Evolutionary conservation across 2,888 invertebrate species (phyloP).

Genomic region (Saturnia pavonia): DNA sequence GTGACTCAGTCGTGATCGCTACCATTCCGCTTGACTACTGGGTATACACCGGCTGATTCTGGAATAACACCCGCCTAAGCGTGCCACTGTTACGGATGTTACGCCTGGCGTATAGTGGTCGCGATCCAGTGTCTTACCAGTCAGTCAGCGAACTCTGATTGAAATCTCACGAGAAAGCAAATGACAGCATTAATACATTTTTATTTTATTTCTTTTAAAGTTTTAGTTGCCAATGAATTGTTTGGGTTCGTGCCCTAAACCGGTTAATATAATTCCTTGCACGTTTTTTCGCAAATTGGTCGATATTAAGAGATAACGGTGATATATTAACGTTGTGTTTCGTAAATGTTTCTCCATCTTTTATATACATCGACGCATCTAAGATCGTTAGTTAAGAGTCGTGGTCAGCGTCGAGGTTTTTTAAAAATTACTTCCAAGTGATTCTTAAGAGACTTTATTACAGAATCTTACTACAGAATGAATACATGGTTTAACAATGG

Average conservation of each 20-base stretch:
- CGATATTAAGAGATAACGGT: constrained; percentile 43
- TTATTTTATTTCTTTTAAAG: neutral
- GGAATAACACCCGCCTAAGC: no score
- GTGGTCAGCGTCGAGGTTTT: no score
- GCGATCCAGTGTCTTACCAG: no score
- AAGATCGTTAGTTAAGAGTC: neutral
- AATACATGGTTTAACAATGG: no score
- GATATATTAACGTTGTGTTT: constrained; percentile 43
- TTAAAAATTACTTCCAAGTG: no score
- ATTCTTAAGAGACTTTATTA: no score
- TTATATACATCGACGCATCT: constrained; percentile 22
- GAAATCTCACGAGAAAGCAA: neutral
- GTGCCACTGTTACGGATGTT: no score
- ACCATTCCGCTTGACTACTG: no score
- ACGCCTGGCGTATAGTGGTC: no score
- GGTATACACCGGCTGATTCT: no score
- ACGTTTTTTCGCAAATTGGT: constrained; percentile 49
- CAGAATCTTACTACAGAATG: no score
- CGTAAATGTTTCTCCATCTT: constrained; percentile 37
- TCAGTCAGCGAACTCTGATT: neutral
- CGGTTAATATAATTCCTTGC: constrained; percentile 24
- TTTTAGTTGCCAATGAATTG: neutral
- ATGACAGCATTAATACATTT: neutral
- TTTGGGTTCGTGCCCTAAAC: neutral
- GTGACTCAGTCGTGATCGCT: no score